Percentiles rank a stretch among this genome's conserved stretches.
phyloP scores from a whole-genome alignment of 2,797 vertebrate genomes.

The Ceyx erithaca region DNA sequence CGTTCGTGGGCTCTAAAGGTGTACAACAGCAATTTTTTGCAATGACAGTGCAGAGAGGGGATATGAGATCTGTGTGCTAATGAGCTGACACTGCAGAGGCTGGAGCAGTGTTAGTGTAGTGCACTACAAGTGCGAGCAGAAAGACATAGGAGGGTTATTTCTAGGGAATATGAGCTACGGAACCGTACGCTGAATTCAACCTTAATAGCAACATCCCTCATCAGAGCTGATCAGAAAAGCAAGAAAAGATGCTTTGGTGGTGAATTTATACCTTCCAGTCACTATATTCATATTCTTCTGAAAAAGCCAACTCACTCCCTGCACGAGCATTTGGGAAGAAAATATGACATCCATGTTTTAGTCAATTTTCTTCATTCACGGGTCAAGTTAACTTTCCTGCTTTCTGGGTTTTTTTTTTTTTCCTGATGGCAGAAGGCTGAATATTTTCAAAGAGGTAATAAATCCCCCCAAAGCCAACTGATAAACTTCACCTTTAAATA shows the following conservation, averaged over 20 bases:
- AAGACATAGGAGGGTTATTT: slow-evolving; percentile 71
- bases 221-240: slow-evolving; percentile 4
- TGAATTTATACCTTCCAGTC: background rate
- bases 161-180: slow-evolving; percentile 64
- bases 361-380: background rate
- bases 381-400: background rate
- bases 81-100: slow-evolving; percentile 98
- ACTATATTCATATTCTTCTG: background rate
- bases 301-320: background rate
- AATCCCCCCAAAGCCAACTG: background rate
- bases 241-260: background rate
- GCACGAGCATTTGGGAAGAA: background rate
- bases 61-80: slow-evolving; percentile 99
- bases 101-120: slow-evolving; percentile 83
- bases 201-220: slow-evolving; percentile 19
- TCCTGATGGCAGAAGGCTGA: background rate
- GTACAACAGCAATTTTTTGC: slow-evolving; percentile 90
- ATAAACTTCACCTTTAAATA: slow-evolving; percentile 37
- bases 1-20: slow-evolving; percentile 86
- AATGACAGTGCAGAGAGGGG: slow-evolving; percentile 92
- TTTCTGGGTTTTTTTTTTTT: background rate
- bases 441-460: background rate
- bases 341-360: background rate
- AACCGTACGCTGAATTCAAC: slow-evolving; percentile 36
- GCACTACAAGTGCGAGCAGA: slow-evolving; percentile 83